A percentile compares a stretch with the other conserved stretches of the same genome.
Conservation (phyloP, 2,113 vertebrate species). For the Esox niger region DNA sequence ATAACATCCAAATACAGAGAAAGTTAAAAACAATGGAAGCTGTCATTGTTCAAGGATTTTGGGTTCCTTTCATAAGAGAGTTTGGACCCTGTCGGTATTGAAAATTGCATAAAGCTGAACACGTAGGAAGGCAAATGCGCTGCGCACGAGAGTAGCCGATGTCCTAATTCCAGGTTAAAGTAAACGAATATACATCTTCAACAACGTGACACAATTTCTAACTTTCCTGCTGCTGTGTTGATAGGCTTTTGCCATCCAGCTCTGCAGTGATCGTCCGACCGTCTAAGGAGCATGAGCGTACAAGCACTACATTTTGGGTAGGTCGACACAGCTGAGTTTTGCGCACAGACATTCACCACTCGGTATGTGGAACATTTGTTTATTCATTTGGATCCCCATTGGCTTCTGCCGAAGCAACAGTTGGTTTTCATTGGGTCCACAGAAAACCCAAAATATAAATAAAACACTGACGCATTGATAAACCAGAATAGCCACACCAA, state of each 20-base stretch:
- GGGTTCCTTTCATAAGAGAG: not conserved
- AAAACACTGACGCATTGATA: no score
- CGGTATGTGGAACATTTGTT: no score
- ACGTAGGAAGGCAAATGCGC: not conserved
- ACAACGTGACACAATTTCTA: not conserved
- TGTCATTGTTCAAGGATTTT: not conserved
- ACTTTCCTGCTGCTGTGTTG: not conserved
- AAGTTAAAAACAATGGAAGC: not conserved
- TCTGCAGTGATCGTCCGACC: not conserved
- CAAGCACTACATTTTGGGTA: not conserved
- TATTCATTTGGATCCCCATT: no score
- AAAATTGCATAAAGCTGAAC: not conserved
- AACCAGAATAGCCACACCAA: no score
- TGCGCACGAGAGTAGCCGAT: no score
- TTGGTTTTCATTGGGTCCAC: no score
- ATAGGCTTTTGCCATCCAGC: not conserved
- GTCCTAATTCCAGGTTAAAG: not conserved
- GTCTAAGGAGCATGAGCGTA: not conserved
- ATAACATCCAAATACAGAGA: conserved; percentile 45
- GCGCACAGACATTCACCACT: no score
- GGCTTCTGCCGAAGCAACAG: no score
- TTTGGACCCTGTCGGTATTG: not conserved
- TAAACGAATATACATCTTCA: not conserved
- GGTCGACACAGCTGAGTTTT: not conserved
- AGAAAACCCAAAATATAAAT: no score